Evolutionary conservation across 2,797 vertebrate genomes (phyloP).

Genomic region (Falco biarmicus): DNA sequence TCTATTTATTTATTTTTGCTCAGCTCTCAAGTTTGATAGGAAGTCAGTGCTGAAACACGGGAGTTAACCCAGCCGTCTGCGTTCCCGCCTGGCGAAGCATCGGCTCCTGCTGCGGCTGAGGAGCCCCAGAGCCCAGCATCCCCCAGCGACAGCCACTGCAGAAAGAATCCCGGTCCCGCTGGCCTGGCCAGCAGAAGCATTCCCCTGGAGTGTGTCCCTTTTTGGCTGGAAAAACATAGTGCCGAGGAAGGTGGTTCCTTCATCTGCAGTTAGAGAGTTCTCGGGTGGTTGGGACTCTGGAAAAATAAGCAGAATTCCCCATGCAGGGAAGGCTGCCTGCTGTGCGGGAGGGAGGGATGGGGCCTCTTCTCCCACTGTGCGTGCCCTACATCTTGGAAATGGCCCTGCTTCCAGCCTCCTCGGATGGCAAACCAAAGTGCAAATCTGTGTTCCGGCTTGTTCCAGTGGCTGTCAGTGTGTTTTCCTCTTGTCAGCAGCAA

Average conservation of each 20-base stretch:
- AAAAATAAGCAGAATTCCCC: background rate
- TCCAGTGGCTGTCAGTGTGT: constrained; percentile 91
- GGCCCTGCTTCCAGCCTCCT: constrained; percentile 80
- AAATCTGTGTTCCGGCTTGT: constrained; percentile 96
- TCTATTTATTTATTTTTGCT: constrained; percentile 76
- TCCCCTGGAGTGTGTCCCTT: constrained; percentile 24
- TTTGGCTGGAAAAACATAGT: background rate
- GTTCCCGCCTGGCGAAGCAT: rapidly evolving
- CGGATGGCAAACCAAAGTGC: constrained; percentile 86
- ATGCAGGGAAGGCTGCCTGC: background rate
- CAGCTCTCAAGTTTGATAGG: constrained; percentile 40
- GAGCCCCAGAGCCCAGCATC: background rate
- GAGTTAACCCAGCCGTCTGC: background rate
- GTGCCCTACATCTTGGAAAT: constrained; percentile 79
- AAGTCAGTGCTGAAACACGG: constrained; percentile 63
- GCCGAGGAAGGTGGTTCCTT: background rate
- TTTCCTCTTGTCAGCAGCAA: constrained; percentile 96
- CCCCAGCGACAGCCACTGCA: background rate
- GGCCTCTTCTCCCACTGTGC: constrained; percentile 57
- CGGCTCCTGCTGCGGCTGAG: rapidly evolving
- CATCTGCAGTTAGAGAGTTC: background rate
- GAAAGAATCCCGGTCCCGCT: background rate
- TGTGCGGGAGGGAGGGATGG: background rate
- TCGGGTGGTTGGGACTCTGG: background rate
- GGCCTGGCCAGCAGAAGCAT: background rate